Percentiles rank a stretch among this genome's conserved stretches.
Conservation (phyloP, 2,888 invertebrate species). For the Crossocerus cetratus region DNA sequence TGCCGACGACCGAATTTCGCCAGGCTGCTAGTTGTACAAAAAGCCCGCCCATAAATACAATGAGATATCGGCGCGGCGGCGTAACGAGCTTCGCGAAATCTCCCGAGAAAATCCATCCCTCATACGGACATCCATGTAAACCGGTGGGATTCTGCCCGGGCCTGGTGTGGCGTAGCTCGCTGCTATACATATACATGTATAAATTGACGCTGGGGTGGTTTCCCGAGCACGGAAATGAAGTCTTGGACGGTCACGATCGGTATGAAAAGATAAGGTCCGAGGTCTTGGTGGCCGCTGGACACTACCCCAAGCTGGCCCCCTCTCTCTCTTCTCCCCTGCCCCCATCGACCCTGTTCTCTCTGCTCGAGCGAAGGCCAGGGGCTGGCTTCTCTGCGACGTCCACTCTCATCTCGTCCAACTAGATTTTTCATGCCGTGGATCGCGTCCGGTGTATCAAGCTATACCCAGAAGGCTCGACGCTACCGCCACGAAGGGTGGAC, state of each 20-base stretch:
- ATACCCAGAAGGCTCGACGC: constrained; percentile 55
- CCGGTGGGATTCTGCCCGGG: constrained; percentile 69
- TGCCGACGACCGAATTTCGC: constrained; percentile 19
- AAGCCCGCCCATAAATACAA: neutral
- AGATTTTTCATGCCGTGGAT: constrained; percentile 75
- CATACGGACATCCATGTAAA: constrained; percentile 69
- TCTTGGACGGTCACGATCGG: constrained; percentile 73
- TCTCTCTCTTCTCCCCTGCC: constrained; percentile 22
- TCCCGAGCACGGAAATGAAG: constrained; percentile 75
- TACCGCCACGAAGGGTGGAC: constrained; percentile 64
- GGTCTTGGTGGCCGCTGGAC: constrained; percentile 61
- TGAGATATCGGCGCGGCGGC: neutral
- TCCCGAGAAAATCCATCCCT: constrained; percentile 22
- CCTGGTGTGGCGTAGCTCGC: constrained; percentile 27
- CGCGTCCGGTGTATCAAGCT: constrained; percentile 74
- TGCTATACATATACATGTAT: constrained; percentile 66
- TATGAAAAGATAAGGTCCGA: constrained; percentile 73
- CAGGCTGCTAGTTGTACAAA: too few species aligned
- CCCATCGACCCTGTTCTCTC: neutral
- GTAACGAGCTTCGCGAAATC: neutral
- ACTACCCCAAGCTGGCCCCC: constrained; percentile 24
- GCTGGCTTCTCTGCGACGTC: constrained; percentile 29
- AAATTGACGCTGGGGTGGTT: constrained; percentile 68
- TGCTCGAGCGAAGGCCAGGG: neutral
- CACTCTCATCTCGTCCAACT: constrained; percentile 64